phyloP scores from a whole-genome alignment of 2,888 invertebrate genomes.

The Synergus umbraculus region DNA sequence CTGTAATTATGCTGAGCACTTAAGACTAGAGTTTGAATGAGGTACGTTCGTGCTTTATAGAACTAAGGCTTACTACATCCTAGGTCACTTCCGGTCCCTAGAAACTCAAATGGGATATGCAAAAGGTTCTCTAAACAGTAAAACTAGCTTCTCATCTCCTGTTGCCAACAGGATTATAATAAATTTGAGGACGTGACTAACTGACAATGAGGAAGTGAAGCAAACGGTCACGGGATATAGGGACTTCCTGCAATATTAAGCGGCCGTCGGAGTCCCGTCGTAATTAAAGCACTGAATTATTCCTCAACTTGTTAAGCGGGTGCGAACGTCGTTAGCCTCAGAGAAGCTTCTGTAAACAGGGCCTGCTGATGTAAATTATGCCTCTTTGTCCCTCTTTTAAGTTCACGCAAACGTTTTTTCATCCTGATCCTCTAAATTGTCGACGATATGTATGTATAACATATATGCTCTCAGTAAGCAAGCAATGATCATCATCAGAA shows the following conservation, averaged over 20 bases:
- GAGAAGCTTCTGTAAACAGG: slow-evolving; percentile 65
- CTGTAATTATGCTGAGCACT: not conserved
- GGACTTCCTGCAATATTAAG: slow-evolving; percentile 62
- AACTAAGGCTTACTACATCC: not conserved
- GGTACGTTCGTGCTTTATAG: not conserved
- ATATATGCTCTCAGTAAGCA: not conserved
- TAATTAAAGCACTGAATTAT: slow-evolving; percentile 74
- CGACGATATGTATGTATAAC: not conserved
- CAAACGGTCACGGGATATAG: slow-evolving; percentile 48
- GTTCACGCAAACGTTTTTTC: slow-evolving; percentile 40
- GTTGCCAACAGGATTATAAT: slow-evolving; percentile 50
- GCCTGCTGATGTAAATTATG: slow-evolving; percentile 44
- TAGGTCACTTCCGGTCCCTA: slow-evolving; percentile 29
- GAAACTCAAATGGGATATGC: not conserved
- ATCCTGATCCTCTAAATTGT: not conserved
- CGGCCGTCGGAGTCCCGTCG: slow-evolving; percentile 62
- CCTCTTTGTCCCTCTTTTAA: slow-evolving; percentile 44
- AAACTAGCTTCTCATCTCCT: slow-evolving; percentile 31
- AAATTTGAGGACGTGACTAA: slow-evolving; percentile 58
- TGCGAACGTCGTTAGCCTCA: slow-evolving; percentile 69
- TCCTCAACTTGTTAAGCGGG: slow-evolving; percentile 67
- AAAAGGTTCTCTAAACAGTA: slow-evolving; percentile 20
- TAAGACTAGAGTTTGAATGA: slow-evolving; percentile 11
- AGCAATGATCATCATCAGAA: too few relatives aligned
- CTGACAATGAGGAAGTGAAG: slow-evolving; percentile 61